Percentiles rank a stretch among this genome's conserved stretches.
Evolutionary conservation across 2,113 vertebrate species (phyloP).

Genomic region (Protomyctophum bolini): DNA sequence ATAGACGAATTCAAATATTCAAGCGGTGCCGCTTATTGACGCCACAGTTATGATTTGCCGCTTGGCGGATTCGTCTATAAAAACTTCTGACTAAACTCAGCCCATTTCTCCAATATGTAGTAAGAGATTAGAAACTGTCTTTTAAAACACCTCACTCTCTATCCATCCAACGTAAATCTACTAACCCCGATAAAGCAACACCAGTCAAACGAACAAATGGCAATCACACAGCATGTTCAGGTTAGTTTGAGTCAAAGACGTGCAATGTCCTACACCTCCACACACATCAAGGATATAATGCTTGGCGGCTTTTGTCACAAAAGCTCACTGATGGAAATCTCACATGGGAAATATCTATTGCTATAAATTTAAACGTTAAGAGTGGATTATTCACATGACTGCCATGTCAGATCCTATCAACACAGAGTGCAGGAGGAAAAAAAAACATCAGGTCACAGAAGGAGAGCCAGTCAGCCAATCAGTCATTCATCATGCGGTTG

Average conservation of each 20-base stretch:
- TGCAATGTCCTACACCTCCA: neutral
- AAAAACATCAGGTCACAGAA: slow-evolving; percentile 18
- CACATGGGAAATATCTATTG: slow-evolving; percentile 1
- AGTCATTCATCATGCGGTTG: too few relatives aligned
- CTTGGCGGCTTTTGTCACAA: neutral
- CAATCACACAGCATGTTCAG: neutral
- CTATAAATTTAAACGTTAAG: neutral
- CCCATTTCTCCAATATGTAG: slow-evolving; percentile 11
- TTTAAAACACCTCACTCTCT: neutral
- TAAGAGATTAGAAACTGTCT: neutral
- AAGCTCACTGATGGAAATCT: neutral
- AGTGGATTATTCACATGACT: slow-evolving; percentile 17
- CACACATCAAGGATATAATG: neutral
- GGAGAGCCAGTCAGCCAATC: slow-evolving; percentile 19
- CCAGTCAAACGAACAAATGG: neutral
- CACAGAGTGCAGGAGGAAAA: slow-evolving; percentile 21
- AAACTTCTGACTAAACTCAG: neutral
- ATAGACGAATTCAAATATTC: too few relatives aligned
- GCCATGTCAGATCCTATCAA: slow-evolving; percentile 2
- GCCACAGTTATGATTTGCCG: too few relatives aligned
- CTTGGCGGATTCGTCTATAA: neutral
- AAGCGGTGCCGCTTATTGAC: too few relatives aligned
- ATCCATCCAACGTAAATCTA: neutral
- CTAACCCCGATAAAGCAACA: neutral
- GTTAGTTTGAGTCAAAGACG: neutral